A percentile compares a stretch with the other conserved stretches of the same genome.
These are phyloP conservation scores for Bucorvus abyssinicus DNA, from an alignment of 2,797 vertebrate genomes.

Conservation along the genomic window DNA sequence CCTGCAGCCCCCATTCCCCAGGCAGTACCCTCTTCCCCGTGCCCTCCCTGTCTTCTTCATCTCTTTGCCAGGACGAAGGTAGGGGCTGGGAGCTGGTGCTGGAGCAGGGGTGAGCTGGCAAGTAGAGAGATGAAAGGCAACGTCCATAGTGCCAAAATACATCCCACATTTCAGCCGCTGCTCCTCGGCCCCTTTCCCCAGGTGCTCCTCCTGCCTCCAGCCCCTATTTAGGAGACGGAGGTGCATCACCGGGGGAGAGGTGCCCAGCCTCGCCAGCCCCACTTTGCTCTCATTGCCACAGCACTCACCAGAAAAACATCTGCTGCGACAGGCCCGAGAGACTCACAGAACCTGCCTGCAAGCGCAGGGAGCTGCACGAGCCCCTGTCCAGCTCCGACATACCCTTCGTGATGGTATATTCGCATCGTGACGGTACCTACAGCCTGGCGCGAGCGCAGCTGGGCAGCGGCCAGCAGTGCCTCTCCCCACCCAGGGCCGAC, in stretches of 20 bases:
- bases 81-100: not conserved
- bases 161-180: rapidly evolving
- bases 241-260: not conserved
- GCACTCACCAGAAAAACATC: not conserved
- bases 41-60: not conserved
- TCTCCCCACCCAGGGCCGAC: not conserved
- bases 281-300: not conserved
- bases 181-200: not conserved
- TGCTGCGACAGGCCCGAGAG: not conserved
- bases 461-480: not conserved
- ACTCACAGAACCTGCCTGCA: not conserved
- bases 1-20: not conserved
- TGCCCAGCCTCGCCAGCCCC: rapidly evolving
- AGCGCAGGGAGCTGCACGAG: not conserved
- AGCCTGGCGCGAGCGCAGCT: not conserved
- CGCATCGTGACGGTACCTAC: not conserved
- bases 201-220: not conserved
- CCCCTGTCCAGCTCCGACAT: not conserved
- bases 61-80: not conserved
- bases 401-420: not conserved
- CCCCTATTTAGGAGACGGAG: not conserved
- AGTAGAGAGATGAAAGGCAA: not conserved
- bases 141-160: not conserved
- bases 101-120: not conserved
- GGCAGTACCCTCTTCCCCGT: not conserved